These are phyloP conservation scores for Drosophila antonietae DNA, from an alignment of 2,888 invertebrate genomes.

Conservation along the genomic window DNA sequence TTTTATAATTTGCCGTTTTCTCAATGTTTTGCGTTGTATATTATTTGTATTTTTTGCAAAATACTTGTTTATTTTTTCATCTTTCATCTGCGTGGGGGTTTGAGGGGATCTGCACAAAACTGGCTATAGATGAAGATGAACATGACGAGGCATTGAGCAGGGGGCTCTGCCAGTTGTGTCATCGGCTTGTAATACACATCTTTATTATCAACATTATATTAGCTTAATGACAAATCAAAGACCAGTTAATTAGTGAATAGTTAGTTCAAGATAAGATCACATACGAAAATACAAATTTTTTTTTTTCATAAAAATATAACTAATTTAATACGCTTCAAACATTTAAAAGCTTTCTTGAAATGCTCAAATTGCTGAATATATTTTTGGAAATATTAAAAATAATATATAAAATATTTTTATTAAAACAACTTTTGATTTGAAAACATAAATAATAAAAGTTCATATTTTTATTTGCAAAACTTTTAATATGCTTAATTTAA, in stretches of 20 bases:
- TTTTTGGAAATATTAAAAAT: not conserved
- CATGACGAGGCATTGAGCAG: conserved; percentile 4
- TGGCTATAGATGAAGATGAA: conserved; percentile 24
- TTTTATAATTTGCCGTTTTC: conserved; percentile 54
- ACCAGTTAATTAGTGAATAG: not conserved
- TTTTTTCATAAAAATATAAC: not conserved
- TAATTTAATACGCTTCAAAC: not conserved
- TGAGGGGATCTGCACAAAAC: conserved; percentile 28
- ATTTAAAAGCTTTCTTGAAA: not conserved
- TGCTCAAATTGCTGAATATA: not conserved
- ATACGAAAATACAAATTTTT: not conserved
- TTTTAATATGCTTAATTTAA: no score
- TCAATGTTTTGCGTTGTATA: conserved; percentile 25
- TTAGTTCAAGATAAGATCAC: not conserved
- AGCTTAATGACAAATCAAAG: not conserved
- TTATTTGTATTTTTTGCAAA: conserved; percentile 29
- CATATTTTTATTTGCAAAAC: no score
- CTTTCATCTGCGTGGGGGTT: not conserved
- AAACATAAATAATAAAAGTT: not conserved
- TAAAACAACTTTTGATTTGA: not conserved
- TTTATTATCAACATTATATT: conserved; percentile 20
- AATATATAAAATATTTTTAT: not conserved
- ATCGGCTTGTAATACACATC: conserved; percentile 37
- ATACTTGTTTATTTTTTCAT: conserved; percentile 33
- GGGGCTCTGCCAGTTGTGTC: conserved; percentile 27